A percentile compares a stretch with the other conserved stretches of the same genome.
These are phyloP conservation scores for Centruroides vittatus DNA, from an alignment of 1,140 invertebrate species.

Conservation along the genomic window DNA sequence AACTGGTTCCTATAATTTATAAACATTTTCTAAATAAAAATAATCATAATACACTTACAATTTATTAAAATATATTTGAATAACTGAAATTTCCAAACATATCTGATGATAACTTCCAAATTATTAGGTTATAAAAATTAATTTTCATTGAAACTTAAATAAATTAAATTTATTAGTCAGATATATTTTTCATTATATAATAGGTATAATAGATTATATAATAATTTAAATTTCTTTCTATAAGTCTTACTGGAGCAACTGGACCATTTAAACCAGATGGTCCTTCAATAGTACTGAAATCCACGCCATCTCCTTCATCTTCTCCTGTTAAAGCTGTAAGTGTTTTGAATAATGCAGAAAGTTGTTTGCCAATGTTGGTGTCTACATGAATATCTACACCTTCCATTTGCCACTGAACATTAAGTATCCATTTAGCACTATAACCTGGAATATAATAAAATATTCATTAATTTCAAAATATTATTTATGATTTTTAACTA, in stretches of 20 bases:
- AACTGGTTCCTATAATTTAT: constrained; percentile 11
- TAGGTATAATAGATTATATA: too few relatives aligned
- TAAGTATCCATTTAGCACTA: constrained; percentile 96
- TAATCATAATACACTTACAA: neutral
- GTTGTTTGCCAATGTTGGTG: constrained; percentile 87
- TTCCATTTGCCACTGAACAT: constrained; percentile 98
- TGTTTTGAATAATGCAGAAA: constrained; percentile 84
- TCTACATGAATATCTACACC: constrained; percentile 95
- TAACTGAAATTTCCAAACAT: neutral
- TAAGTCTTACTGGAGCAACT: neutral
- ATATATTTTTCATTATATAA: too few relatives aligned
- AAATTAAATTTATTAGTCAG: too few relatives aligned
- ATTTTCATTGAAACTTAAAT: neutral
- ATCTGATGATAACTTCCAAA: neutral
- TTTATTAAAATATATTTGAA: neutral
- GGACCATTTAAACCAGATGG: neutral
- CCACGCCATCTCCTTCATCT: constrained; percentile 36
- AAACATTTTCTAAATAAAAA: neutral
- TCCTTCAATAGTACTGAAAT: constrained; percentile 6
- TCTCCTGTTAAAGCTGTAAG: constrained; percentile 76
- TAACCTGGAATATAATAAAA: constrained; percentile 23
- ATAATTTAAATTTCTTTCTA: too few relatives aligned
- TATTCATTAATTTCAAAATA: too few relatives aligned
- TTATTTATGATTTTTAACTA: too few relatives aligned
- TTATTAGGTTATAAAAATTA: neutral